Evolutionary conservation across 2,888 invertebrate species (phyloP), one percentile per base, ranked within the genome.

Genomic region (Nemotelus pantherinus): DNA sequence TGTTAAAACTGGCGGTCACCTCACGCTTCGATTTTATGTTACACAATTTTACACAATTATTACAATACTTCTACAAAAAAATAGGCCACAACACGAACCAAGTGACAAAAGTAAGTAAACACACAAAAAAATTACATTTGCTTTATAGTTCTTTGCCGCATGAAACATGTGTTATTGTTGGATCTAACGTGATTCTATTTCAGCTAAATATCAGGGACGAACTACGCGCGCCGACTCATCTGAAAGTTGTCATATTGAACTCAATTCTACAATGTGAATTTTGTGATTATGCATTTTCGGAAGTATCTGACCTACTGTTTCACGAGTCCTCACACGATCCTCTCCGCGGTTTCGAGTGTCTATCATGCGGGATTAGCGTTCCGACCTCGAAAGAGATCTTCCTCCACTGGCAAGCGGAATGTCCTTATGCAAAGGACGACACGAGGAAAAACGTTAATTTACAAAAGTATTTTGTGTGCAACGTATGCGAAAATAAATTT

Each of bases 261-360:
- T 84, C 85, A 48, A 83, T 91, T 3, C 84, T 90, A 48, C 91
- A 91, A 82, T 91, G 91, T 80, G 91, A 91, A 83, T 91, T 89
- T 82, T 91, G 91, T 81, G 91, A 90, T 81, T 88, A 88, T 60
- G 87, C 89, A 0, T 91, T 90, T 81, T 88, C 88, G 0, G 89
- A 90, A 68, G 87, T 88, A 64, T 86, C 87, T 0, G 85, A 87
- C 63, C 82, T 91, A 48, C 82, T 87, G 4, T 77, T 82, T 1
- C 87, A 87, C 65, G 84, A 86, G 5, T 83, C 85, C 4, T 82
- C 82, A 1, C 87, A 87, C 80, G 79, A 83, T 76, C 84, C 85
- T 0, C 82, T 82, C 45, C 81, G 82, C 2, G 85, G 85, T 0
- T 87, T 85, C 76, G 85, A 86, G 77, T 87, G 87, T 76, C 82